These are phyloP conservation scores for Neopelma chrysocephalum DNA, from an alignment of 2,797 vertebrate genomes.

Conservation along the genomic window DNA sequence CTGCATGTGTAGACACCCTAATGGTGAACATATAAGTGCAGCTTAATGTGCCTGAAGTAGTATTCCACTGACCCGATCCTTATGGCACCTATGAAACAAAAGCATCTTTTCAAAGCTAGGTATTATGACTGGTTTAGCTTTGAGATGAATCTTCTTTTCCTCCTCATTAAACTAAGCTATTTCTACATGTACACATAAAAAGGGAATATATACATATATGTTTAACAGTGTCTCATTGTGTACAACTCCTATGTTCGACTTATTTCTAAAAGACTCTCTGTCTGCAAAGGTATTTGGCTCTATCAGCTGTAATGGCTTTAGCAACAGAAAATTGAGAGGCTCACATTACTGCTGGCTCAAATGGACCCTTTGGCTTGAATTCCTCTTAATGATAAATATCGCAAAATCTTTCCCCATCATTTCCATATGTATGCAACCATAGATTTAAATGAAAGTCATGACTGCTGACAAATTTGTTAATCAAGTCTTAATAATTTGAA, in stretches of 20 bases:
- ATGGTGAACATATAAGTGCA: not conserved
- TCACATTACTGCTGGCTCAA: not conserved
- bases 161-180: not conserved
- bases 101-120: not conserved
- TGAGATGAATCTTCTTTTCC: not conserved
- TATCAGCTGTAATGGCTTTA: not conserved
- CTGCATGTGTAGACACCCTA: not conserved
- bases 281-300: not conserved
- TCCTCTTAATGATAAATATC: not conserved
- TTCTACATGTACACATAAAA: not conserved
- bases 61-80: not conserved
- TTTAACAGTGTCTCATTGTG: not conserved
- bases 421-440: not conserved
- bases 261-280: not conserved
- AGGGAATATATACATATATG: not conserved
- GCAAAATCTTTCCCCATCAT: not conserved
- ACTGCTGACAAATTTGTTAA: not conserved
- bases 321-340: not conserved
- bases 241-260: not conserved
- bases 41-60: not conserved
- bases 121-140: not conserved
- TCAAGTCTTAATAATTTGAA: not conserved
- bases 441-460: not conserved
- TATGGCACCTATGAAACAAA: not conserved
- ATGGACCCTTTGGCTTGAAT: conserved; percentile 1